Conservation (phyloP, 2,113 vertebrate species). For the Propithecus coquereli region DNA sequence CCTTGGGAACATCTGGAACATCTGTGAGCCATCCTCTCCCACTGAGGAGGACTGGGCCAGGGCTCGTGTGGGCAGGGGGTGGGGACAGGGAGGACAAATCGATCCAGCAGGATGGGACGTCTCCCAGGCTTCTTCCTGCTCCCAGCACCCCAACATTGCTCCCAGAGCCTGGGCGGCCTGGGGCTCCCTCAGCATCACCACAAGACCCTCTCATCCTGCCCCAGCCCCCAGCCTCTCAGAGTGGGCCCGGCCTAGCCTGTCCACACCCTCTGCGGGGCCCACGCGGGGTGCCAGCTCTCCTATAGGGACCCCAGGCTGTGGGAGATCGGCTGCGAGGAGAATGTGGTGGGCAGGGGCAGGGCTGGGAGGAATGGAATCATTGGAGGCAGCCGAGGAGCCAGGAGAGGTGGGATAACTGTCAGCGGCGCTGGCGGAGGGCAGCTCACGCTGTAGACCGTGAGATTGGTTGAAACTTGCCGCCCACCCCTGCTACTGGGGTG, state of each 20-base stretch:
- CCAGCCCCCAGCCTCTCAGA: background rate
- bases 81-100: accelerated
- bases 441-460: background rate
- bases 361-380: background rate
- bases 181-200: accelerated
- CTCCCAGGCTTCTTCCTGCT: background rate
- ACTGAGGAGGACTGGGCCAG: background rate
- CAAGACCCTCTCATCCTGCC: background rate
- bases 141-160: background rate
- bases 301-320: background rate
- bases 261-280: background rate
- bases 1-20: constrained; percentile 47
- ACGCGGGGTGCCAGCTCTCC: background rate
- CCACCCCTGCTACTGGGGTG: accelerated
- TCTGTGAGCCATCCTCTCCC: constrained; percentile 8
- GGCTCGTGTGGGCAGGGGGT: background rate
- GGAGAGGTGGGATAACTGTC: too few species aligned
- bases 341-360: background rate
- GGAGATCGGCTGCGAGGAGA: too few species aligned
- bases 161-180: background rate
- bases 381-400: too few species aligned
- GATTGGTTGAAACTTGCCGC: background rate
- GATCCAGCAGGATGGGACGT: background rate
- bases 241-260: accelerated
- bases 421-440: too few species aligned